These are phyloP conservation scores for Hippocampus abdominalis DNA, from an alignment of 2,113 vertebrate genomes.

Conservation along the genomic window DNA sequence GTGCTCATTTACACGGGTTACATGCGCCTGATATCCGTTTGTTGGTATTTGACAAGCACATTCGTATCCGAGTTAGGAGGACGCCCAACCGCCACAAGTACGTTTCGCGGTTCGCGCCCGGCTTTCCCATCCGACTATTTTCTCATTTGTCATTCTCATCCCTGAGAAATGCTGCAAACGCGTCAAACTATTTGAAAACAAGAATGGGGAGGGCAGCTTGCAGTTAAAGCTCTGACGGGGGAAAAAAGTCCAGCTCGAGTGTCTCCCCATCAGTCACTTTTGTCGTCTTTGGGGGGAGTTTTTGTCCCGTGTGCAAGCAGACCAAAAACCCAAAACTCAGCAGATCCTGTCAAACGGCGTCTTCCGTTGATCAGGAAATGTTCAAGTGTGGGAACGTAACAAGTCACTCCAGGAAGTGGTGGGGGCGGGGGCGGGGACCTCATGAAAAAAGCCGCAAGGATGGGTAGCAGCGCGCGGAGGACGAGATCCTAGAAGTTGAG, in stretches of 20 bases:
- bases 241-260: conserved; percentile 22
- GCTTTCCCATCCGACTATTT: no score
- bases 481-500: conserved; percentile 83
- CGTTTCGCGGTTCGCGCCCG: no score
- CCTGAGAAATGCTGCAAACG: conserved; percentile 56
- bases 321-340: conserved; percentile 7
- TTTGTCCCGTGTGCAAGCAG: conserved; percentile 32
- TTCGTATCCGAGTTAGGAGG: no score
- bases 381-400: conserved; percentile 34
- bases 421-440: no score
- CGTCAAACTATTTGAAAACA: conserved; percentile 43
- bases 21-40: no score
- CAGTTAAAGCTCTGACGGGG: conserved; percentile 21
- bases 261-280: conserved; percentile 34
- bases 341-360: conserved; percentile 21
- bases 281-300: conserved; percentile 23
- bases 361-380: conserved; percentile 18
- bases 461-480: not conserved
- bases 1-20: no score
- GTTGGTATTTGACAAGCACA: no score
- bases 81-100: no score
- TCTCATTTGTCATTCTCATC: no score
- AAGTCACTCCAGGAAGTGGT: conserved; percentile 27
- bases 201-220: conserved; percentile 11
- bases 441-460: conserved; percentile 2